A percentile compares a stretch with the other conserved stretches of the same genome.
Evolutionary conservation across 2,888 invertebrate genomes (phyloP).

Genomic region (Cheilosia variabilis): DNA sequence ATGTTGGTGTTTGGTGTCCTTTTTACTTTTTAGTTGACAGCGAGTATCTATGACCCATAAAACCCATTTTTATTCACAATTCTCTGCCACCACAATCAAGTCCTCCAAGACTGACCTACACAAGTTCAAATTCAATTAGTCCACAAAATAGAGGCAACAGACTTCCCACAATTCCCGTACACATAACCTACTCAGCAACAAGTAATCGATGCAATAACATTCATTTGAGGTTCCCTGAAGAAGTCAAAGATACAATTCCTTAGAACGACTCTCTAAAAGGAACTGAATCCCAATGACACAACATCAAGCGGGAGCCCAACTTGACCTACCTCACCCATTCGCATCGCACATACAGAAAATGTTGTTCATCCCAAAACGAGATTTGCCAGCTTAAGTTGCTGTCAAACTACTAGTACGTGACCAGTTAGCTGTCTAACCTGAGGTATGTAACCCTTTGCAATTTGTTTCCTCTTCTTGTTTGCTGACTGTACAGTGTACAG

Average conservation of each 20-base stretch:
- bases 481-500: not conserved
- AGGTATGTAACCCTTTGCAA: constrained; percentile 1
- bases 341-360: not conserved
- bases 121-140: too few species aligned
- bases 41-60: too few species aligned
- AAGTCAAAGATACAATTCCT: not conserved
- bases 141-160: too few species aligned
- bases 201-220: not conserved
- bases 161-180: too few species aligned
- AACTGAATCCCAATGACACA: constrained; percentile 1
- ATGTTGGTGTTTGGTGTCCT: too few species aligned
- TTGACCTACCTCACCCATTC: constrained; percentile 2
- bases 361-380: constrained; percentile 2
- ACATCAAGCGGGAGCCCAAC: constrained; percentile 1
- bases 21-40: too few species aligned
- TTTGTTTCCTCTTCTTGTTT: constrained; percentile 7
- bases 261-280: not conserved
- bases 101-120: too few species aligned
- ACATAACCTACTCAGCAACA: too few species aligned
- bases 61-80: too few species aligned
- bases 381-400: constrained; percentile 12
- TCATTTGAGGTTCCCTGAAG: not conserved
- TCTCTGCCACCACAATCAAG: too few species aligned
- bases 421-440: not conserved
- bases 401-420: constrained; percentile 2